phyloP scores from a whole-genome alignment of 92 coral and sea anemone species.

The Pocillopora meandrina region DNA sequence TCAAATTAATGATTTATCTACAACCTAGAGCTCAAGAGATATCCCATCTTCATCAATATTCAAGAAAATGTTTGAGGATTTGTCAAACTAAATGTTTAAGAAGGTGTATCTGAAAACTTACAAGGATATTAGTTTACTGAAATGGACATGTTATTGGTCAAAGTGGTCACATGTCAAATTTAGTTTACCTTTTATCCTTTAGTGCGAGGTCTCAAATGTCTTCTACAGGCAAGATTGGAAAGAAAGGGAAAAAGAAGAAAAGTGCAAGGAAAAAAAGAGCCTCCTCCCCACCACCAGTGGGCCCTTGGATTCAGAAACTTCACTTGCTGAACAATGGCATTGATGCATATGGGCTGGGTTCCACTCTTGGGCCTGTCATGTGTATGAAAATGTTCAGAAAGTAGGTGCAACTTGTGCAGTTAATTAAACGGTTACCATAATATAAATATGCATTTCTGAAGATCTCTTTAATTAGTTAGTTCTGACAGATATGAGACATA shows the following conservation, averaged over 20 bases:
- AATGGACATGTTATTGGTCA: too few relatives aligned
- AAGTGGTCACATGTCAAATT: background rate
- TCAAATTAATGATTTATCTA: too few relatives aligned
- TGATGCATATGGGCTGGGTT: slow-evolving; percentile 88
- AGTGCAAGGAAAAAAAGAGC: slow-evolving; percentile 92
- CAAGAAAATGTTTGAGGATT: too few relatives aligned
- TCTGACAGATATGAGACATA: too few relatives aligned
- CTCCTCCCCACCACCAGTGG: slow-evolving; percentile 97
- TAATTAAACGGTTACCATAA: background rate
- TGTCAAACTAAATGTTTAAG: too few relatives aligned
- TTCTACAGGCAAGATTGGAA: slow-evolving; percentile 72
- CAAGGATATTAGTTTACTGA: too few relatives aligned
- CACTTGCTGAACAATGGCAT: slow-evolving; percentile 94
- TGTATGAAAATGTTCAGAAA: slow-evolving; percentile 97
- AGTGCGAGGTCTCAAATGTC: slow-evolving; percentile 72
- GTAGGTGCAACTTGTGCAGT: slow-evolving; percentile 54
- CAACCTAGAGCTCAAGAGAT: too few relatives aligned
- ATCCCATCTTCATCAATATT: too few relatives aligned
- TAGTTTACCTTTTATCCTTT: background rate
- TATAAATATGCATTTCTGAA: too few relatives aligned
- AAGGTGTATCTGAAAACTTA: too few relatives aligned
- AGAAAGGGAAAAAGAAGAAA: slow-evolving; percentile 86
- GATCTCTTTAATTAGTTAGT: too few relatives aligned
- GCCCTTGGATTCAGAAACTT: slow-evolving; percentile 97
- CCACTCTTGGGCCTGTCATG: slow-evolving; percentile 93